Base-by-base conservation (phyloP, 2,888 invertebrate species). In the Hypselothyrea guttata region DNA sequence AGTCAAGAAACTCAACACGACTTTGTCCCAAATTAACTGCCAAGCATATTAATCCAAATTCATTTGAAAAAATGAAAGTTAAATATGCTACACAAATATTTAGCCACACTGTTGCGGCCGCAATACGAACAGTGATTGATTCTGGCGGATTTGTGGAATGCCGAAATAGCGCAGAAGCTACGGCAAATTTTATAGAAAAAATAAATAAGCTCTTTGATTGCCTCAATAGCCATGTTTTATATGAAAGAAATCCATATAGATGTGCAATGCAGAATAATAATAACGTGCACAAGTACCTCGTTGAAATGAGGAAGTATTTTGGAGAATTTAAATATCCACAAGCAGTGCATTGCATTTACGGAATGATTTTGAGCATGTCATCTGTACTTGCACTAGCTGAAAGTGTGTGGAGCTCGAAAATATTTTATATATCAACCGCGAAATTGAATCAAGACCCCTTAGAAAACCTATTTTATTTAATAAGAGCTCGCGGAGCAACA, bases 391-490 rank as follows among this genome's bases (percentile, higher is more conserved):
- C 27, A 27, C 13, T 40, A 3, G 27, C 27, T 1, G 4, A 27
- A 41, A 12, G 13, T 27, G 4, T 28, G 4, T 28, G 40, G 13
- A 41, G 11, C 27, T 40, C 54, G 5, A 33, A 34, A 1, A n/a
- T n/a, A n/a, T n/a, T n/a, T n/a, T n/a, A n/a, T n/a, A n/a, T n/a
- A n/a, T n/a, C n/a, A n/a, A n/a, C n/a, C n/a, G n/a, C n/a, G n/a
- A n/a, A n/a, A n/a, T 28, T 44, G 1, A 56, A 48, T 38, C 48
- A 48, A 42, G 33, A 44, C 49, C 22, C 44, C 12, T 22, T 55
- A 4, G 48, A 55, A 12, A 13, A 48, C 42, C 34, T 37, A 8
- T 55, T 49, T 11, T 49, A 49, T 28, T 22, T 44, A 49, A 44
- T 56, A 27, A 56, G 55, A 44, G 48, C 31, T 37, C 37, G 37